These are phyloP conservation scores for Stomatorhinus ivindoensis DNA, from an alignment of 2,113 vertebrate genomes.

Conservation along the genomic window DNA sequence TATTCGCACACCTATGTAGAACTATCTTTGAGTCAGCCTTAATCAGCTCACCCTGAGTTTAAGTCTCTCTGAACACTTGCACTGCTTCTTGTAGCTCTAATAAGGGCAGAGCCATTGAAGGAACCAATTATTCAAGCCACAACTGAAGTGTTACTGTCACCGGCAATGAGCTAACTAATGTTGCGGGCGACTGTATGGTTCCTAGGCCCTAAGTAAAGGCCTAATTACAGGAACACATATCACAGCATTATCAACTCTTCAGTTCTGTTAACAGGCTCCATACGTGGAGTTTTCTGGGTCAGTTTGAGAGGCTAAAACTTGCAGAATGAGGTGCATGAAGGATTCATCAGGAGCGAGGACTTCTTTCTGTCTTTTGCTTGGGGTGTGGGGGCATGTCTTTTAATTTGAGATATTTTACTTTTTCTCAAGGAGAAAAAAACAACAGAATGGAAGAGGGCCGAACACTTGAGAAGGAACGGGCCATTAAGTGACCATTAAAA, in stretches of 20 bases:
- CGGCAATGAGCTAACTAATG: constrained; percentile 18
- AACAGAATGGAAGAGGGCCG: background rate
- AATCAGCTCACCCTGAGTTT: constrained; percentile 5
- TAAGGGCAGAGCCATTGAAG: background rate
- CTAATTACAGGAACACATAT: background rate
- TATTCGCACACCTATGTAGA: background rate
- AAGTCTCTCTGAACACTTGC: background rate
- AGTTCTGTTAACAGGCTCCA: background rate
- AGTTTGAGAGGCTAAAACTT: background rate
- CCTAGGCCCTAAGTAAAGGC: background rate
- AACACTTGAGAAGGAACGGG: background rate
- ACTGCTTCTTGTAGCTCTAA: background rate
- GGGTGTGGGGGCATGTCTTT: background rate
- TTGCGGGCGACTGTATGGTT: background rate
- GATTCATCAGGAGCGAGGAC: background rate
- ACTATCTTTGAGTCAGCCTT: background rate
- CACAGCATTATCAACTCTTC: background rate
- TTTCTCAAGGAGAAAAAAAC: background rate
- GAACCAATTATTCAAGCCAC: constrained; percentile 10
- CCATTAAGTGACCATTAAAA: background rate
- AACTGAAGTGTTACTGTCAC: background rate
- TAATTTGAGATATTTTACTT: constrained; percentile 4
- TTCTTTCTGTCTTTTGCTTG: background rate
- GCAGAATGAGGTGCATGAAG: background rate
- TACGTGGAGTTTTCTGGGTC: background rate